phyloP scores from a whole-genome alignment of 1,140 invertebrate genomes.

The Hypsibius dujardini region DNA sequence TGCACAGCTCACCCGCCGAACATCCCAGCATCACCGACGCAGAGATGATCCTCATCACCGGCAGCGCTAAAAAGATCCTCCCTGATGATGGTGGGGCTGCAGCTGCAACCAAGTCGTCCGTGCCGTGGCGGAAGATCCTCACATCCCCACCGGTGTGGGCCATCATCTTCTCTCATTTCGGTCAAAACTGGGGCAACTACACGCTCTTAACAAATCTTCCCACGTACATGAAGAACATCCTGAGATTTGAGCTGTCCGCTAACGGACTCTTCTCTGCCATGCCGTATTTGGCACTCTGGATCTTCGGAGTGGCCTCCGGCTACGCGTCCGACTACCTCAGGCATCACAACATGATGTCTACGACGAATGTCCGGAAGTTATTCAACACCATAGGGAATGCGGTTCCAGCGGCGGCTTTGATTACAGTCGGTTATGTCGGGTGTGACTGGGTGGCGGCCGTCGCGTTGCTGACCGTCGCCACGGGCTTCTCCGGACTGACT shows the following conservation, averaged over 20 bases:
- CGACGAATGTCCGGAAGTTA: no score
- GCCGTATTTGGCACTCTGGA: not conserved
- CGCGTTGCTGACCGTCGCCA: conserved; percentile 3
- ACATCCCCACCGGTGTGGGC: conserved; percentile 71
- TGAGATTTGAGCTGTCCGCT: conserved; percentile 54
- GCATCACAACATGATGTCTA: no score
- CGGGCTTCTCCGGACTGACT: not conserved
- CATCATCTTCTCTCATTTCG: conserved; percentile 70
- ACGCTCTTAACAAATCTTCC: conserved; percentile 80
- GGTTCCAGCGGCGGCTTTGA: no score
- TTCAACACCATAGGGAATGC: no score
- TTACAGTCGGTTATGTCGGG: not conserved
- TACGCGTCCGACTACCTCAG: no score
- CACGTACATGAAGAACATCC: conserved; percentile 74
- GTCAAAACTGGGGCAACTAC: conserved; percentile 90
- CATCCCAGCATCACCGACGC: conserved; percentile 17
- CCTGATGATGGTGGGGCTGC: no score
- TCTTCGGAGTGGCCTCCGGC: no score
- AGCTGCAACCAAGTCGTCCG: not conserved
- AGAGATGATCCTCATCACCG: not conserved
- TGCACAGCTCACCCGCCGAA: conserved; percentile 44
- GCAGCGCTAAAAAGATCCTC: not conserved
- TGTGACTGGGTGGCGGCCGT: not conserved
- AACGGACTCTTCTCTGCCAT: conserved; percentile 5
- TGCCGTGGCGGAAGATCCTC: conserved; percentile 52